Evolutionary conservation across 1,140 invertebrate species (phyloP).

Genomic region (Drosophila serrata): DNA sequence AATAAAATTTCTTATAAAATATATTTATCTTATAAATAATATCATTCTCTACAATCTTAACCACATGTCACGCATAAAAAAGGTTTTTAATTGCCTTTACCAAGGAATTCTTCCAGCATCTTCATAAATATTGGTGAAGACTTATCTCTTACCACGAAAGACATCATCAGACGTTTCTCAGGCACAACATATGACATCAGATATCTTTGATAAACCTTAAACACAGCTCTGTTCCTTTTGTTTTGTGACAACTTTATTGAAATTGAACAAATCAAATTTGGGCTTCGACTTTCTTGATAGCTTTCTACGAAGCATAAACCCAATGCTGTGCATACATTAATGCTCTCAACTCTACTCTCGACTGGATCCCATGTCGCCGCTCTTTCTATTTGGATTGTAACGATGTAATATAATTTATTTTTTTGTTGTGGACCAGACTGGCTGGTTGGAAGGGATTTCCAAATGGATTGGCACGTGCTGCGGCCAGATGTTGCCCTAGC

Average conservation of each 20-base stretch:
- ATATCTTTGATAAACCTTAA: conserved; percentile 33
- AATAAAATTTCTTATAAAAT: background rate
- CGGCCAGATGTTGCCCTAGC: conserved; percentile 49
- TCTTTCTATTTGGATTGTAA: conserved; percentile 14
- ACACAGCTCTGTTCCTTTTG: conserved; percentile 34
- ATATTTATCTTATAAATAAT: background rate
- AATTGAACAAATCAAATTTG: conserved; percentile 35
- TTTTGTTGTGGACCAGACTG: conserved; percentile 32
- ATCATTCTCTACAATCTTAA: background rate
- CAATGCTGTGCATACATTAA: conserved; percentile 23
- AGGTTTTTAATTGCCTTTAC: background rate
- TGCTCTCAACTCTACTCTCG: conserved; percentile 3
- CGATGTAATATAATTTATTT: conserved; percentile 51
- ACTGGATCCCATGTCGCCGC: conserved; percentile 14
- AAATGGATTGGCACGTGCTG: conserved; percentile 66
- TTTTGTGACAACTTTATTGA: conserved; percentile 45
- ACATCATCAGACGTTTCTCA: background rate
- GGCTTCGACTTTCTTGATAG: conserved; percentile 9
- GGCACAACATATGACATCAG: background rate
- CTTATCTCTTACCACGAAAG: conserved; percentile 7
- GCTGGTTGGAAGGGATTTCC: conserved; percentile 10
- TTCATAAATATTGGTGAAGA: background rate
- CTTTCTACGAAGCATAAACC: conserved; percentile 22
- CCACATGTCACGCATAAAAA: background rate
- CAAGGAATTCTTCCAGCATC: background rate